Evolutionary conservation across 2,888 invertebrate species (phyloP).

Genomic region (Scaptomyza polygonia): DNA sequence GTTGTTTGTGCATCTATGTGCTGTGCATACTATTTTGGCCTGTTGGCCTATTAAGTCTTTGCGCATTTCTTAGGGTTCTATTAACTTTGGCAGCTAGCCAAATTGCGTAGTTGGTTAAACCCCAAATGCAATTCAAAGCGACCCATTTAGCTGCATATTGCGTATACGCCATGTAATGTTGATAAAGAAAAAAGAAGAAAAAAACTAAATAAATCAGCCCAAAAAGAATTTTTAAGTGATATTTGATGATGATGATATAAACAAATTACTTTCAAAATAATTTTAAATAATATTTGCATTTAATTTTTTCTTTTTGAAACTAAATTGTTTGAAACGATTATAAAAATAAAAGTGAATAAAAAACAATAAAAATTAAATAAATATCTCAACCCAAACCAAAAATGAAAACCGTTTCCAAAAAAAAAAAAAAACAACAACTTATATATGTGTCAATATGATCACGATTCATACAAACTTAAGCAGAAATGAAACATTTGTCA

Average conservation of each 20-base stretch:
- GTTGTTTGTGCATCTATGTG: neutral
- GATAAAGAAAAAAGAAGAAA: neutral
- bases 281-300: no score
- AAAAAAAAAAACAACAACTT: neutral
- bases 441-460: conserved; percentile 4
- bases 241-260: no score
- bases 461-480: conserved; percentile 64
- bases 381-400: neutral
- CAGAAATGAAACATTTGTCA: conserved; percentile 65
- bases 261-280: no score
- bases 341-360: no score
- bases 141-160: conserved; percentile 70
- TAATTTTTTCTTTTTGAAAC: no score
- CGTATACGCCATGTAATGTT: conserved; percentile 65
- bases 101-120: conserved; percentile 54
- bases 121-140: conserved; percentile 48
- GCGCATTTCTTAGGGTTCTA: conserved; percentile 52
- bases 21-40: conserved; percentile 62
- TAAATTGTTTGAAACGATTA: no score
- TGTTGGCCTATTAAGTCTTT: conserved; percentile 76
- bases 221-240: no score
- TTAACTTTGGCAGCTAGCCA: conserved; percentile 58
- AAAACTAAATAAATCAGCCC: no score
- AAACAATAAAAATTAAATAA: neutral
- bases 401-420: neutral